Evolutionary conservation across 2,888 invertebrate genomes (phyloP).

Genomic region (Eristalis arbustorum): DNA sequence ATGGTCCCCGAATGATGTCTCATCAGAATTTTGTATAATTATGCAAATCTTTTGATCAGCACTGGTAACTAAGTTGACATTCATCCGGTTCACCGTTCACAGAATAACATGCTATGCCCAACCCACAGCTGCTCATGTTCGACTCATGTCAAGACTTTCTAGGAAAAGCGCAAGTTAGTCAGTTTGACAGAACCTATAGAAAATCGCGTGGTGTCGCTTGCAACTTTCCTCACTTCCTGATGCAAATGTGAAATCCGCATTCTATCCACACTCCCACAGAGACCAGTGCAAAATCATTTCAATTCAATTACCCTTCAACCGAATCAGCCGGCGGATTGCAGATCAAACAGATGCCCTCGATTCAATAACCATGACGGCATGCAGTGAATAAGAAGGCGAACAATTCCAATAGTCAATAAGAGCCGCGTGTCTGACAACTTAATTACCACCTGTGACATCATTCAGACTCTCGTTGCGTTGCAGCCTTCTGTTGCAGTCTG

Average conservation of each 20-base stretch:
- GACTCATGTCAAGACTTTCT: too few species aligned
- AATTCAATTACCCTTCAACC: neutral
- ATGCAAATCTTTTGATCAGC: too few species aligned
- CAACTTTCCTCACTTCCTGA: too few species aligned
- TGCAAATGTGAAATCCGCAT: neutral
- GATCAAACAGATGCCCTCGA: conserved; percentile 43
- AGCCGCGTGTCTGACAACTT: conserved; percentile 30
- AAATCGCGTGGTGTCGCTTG: too few species aligned
- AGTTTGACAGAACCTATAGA: too few species aligned
- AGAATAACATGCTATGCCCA: too few species aligned
- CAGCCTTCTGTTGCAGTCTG: neutral
- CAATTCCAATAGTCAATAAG: neutral
- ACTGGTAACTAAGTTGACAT: too few species aligned
- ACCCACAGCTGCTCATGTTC: too few species aligned
- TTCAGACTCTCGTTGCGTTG: conserved; percentile 2
- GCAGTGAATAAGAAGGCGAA: conserved; percentile 16
- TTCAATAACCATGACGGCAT: conserved; percentile 1
- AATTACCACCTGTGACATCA: conserved; percentile 64
- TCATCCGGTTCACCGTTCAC: too few species aligned
- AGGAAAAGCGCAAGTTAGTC: too few species aligned
- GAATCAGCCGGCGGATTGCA: neutral
- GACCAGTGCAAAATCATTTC: neutral
- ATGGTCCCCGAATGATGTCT: too few species aligned
- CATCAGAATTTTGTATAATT: too few species aligned
- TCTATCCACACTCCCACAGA: neutral